Base-by-base conservation (phyloP, 2,113 vertebrate genomes). In the Odobenus rosmarus region DNA sequence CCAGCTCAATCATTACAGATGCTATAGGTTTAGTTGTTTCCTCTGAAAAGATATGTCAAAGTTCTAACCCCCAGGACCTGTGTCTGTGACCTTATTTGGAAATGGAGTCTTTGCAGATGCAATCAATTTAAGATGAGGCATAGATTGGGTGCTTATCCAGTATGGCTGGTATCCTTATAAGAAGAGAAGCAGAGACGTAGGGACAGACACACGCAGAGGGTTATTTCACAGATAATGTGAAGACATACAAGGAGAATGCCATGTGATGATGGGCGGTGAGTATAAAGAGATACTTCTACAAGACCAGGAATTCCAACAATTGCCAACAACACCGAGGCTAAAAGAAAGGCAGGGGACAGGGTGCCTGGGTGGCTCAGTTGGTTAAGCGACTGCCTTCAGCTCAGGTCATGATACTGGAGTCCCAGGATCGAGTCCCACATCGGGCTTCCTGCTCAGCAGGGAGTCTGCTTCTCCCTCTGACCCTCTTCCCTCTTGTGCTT, bases 1-100 rank as follows among this genome's bases (percentile, higher is more conserved):
- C 5, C 1, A 10, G 3, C 3, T 18, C 19, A 79, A 1, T 59
- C 2, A 5, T 28, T 77, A 5, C 28, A 31, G 1, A 24, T 55
- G 1, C 12, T 57, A 3, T 67, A 33, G 8, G 21, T 13, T 81
- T 55, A 39, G 6, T 79, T 49, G 26, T 64, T 18, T 57, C 9
- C 4, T 23, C 31, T 5, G 49, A 53, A 51, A 39, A 8, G 15
- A 39, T 21, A 8, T 12, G 1, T 19, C 79, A 26, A 39, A 39
- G 42, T 15, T 24, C 4, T 55, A 90, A 90, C 3, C 1, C 33
- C 33, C 1, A 39, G 2, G 33, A 46, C 39, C 8, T 33, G 1
- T 64, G 24, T 71, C 18, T 19, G 1, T 72, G 19, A 51, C 2
- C 57, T 69, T 76, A 61, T 23, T 39, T 83, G 67, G 7, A 93